A percentile compares a stretch with the other conserved stretches of the same genome.
These are phyloP conservation scores for Timema podura DNA, from an alignment of 2,888 invertebrate species.

Conservation along the genomic window DNA sequence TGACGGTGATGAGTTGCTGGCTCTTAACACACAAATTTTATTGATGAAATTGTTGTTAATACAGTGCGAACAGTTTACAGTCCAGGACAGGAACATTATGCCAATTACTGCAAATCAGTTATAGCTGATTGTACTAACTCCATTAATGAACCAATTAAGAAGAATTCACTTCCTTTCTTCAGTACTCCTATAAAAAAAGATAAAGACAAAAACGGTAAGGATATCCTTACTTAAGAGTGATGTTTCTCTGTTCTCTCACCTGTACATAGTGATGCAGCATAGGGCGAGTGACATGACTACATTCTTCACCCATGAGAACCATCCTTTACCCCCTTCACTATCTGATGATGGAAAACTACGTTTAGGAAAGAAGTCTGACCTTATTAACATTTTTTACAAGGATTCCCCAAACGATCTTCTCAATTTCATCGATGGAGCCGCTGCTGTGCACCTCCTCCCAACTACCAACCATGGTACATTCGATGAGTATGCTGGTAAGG, in stretches of 20 bases:
- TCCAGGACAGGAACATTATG: slow-evolving; percentile 14
- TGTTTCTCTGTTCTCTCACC: neutral
- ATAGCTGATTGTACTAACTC: neutral
- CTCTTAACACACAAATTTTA: neutral
- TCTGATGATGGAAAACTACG: neutral
- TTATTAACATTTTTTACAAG: too few species aligned
- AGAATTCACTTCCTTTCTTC: neutral
- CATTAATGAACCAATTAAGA: slow-evolving; percentile 11
- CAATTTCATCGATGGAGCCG: neutral
- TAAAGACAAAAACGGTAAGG: neutral
- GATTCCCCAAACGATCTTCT: too few species aligned
- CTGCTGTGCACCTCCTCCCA: neutral
- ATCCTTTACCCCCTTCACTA: neutral
- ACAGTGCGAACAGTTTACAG: slow-evolving; percentile 7
- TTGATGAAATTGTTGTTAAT: slow-evolving; percentile 7
- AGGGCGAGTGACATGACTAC: neutral
- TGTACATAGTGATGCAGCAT: neutral
- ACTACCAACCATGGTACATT: neutral
- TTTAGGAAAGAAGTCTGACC: neutral
- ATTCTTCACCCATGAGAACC: neutral
- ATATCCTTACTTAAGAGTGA: neutral
- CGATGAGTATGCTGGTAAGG: neutral
- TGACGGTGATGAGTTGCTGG: neutral
- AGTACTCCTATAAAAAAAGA: slow-evolving; percentile 6
- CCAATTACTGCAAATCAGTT: slow-evolving; percentile 16